Evolutionary conservation across 2,888 invertebrate species (phyloP).

Genomic region (Tachina lurida): DNA sequence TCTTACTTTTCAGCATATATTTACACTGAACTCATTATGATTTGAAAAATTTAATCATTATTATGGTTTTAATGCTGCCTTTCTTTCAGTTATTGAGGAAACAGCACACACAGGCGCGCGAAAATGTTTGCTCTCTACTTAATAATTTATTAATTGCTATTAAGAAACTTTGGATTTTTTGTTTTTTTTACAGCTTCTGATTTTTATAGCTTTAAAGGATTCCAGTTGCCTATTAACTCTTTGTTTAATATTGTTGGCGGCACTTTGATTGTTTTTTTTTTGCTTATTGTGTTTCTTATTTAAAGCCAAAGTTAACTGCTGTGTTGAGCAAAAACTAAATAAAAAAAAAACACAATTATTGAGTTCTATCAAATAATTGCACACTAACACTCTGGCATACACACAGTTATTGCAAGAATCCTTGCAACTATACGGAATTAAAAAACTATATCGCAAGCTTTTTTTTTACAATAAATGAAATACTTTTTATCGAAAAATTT

Average conservation of each 20-base stretch:
- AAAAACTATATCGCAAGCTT: not conserved
- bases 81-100: not conserved
- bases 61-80: not conserved
- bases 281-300: slow-evolving; percentile 18
- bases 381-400: not conserved
- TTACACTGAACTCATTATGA: slow-evolving; percentile 1
- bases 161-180: slow-evolving; percentile 8
- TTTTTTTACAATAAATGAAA: slow-evolving; percentile 5
- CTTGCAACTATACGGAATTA: slow-evolving; percentile 18
- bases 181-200: not conserved
- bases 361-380: slow-evolving; percentile 16
- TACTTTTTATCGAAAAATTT: slow-evolving; percentile 50
- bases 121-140: slow-evolving; percentile 3
- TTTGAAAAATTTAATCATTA: slow-evolving; percentile 36
- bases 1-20: not conserved
- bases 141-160: slow-evolving; percentile 55
- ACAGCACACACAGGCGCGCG: not conserved
- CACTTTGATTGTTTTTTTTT: not conserved
- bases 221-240: not conserved
- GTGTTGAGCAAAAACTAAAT: slow-evolving; percentile 2
- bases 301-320: slow-evolving; percentile 34
- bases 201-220: slow-evolving; percentile 15
- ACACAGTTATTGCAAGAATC: slow-evolving; percentile 1
- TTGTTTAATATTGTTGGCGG: not conserved
- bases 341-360: slow-evolving; percentile 42